These are phyloP conservation scores for Plagodis dolabraria DNA, from an alignment of 2,888 invertebrate species.

Conservation along the genomic window DNA sequence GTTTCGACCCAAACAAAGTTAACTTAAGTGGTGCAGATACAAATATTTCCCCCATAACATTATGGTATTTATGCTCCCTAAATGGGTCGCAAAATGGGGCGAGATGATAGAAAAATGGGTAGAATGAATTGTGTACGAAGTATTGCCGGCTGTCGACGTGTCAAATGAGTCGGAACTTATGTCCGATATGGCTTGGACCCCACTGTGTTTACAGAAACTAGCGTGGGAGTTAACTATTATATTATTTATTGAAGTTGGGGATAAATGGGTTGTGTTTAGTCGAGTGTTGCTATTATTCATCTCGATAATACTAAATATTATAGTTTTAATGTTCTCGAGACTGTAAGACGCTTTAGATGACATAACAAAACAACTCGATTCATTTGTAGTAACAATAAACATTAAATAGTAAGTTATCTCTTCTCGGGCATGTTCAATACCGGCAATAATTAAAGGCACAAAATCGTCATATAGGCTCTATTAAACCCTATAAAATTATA, in stretches of 20 bases:
- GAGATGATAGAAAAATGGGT: constrained; percentile 46
- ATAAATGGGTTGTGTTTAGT: constrained; percentile 38
- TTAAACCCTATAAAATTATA: too few relatives aligned
- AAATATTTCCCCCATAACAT: constrained; percentile 35
- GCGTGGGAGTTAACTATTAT: constrained; percentile 43
- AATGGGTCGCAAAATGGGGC: constrained; percentile 60
- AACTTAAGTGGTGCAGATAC: constrained; percentile 37
- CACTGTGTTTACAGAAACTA: constrained; percentile 47
- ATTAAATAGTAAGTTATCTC: too few relatives aligned
- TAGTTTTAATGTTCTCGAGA: too few relatives aligned
- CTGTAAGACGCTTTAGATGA: too few relatives aligned
- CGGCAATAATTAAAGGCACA: too few relatives aligned
- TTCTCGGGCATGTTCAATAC: too few relatives aligned
- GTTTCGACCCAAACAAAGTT: constrained; percentile 57
- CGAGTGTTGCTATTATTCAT: background rate
- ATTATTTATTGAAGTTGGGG: constrained; percentile 46
- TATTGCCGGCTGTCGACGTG: constrained; percentile 50
- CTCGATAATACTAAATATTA: too few relatives aligned
- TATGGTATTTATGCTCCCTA: constrained; percentile 36
- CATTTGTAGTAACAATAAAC: too few relatives aligned
- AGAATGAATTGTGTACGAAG: constrained; percentile 55
- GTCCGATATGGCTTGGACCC: constrained; percentile 39
- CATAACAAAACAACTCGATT: too few relatives aligned
- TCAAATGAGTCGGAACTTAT: constrained; percentile 69
- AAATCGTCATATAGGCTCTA: too few relatives aligned